phyloP scores from a whole-genome alignment of 2,113 vertebrate genomes.

The Australoheros scitulus region DNA sequence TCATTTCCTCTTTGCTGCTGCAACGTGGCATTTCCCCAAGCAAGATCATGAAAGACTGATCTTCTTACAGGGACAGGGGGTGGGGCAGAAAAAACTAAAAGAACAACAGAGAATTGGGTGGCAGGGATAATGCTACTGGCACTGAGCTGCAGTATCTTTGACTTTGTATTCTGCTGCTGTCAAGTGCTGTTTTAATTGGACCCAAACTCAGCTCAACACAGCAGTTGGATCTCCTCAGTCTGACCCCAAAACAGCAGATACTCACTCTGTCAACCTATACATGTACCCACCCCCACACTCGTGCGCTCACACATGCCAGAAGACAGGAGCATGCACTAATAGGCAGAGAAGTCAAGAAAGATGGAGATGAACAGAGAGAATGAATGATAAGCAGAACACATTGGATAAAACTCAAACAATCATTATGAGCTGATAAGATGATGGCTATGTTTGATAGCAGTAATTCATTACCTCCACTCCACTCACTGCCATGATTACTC shows the following conservation, averaged over 20 bases:
- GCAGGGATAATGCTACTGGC: conserved; percentile 1
- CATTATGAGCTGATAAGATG: not conserved
- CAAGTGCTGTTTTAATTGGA: conserved; percentile 66
- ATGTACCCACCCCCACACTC: not conserved
- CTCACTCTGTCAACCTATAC: conserved; percentile 1
- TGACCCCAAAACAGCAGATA: conserved; percentile 55
- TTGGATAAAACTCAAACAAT: not conserved
- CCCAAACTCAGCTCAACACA: conserved; percentile 46
- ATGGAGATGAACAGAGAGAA: not conserved
- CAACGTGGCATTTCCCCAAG: not conserved
- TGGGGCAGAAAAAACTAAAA: conserved; percentile 5
- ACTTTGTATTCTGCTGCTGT: conserved; percentile 58
- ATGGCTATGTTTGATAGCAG: not conserved
- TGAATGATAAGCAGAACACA: too few relatives aligned
- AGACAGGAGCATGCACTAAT: not conserved
- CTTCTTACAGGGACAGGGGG: conserved; percentile 16
- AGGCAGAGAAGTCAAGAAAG: not conserved
- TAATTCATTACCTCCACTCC: not conserved
- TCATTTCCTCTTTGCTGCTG: not conserved
- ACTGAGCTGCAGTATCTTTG: conserved; percentile 35
- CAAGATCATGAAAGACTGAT: not conserved
- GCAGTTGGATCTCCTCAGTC: conserved; percentile 45
- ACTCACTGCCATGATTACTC: not conserved
- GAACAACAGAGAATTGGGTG: conserved; percentile 8
- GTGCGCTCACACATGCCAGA: not conserved